These are phyloP conservation scores for Drosophila tristis DNA, from an alignment of 1,140 invertebrate genomes.

Conservation along the genomic window DNA sequence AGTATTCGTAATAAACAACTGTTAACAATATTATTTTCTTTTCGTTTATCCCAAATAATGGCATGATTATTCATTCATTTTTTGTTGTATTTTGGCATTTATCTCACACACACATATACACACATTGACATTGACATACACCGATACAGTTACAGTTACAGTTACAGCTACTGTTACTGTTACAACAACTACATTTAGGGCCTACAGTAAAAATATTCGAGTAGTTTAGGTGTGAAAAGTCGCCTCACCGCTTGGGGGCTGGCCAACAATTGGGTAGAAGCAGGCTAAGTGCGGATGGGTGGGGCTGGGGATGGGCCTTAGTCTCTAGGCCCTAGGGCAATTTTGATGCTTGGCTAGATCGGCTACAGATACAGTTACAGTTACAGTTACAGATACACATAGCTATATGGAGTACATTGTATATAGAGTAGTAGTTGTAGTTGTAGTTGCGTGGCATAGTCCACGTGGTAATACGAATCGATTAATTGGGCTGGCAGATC, in stretches of 20 bases:
- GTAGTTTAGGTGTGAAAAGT: slow-evolving; percentile 35
- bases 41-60: slow-evolving; percentile 19
- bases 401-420: slow-evolving; percentile 45
- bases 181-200: slow-evolving; percentile 2
- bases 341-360: slow-evolving; percentile 72
- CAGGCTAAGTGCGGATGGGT: slow-evolving; percentile 1
- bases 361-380: slow-evolving; percentile 57
- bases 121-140: slow-evolving; percentile 53
- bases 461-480: slow-evolving; percentile 49
- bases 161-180: slow-evolving; percentile 18
- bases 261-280: neutral
- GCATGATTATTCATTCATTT: slow-evolving; percentile 10
- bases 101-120: slow-evolving; percentile 58
- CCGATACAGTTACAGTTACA: slow-evolving; percentile 47
- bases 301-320: slow-evolving; percentile 33
- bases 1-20: slow-evolving; percentile 60
- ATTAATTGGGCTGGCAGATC: slow-evolving; percentile 34
- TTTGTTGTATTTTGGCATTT: slow-evolving; percentile 50
- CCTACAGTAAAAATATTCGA: slow-evolving; percentile 48
- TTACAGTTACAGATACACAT: slow-evolving; percentile 42
- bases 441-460: slow-evolving; percentile 57
- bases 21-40: slow-evolving; percentile 53
- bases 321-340: slow-evolving; percentile 41
- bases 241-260: neutral
- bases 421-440: slow-evolving; percentile 35